Evolutionary conservation across 2,113 vertebrate genomes (phyloP), one percentile per base, ranked within the genome.

Genomic region (Tinamus guttatus): DNA sequence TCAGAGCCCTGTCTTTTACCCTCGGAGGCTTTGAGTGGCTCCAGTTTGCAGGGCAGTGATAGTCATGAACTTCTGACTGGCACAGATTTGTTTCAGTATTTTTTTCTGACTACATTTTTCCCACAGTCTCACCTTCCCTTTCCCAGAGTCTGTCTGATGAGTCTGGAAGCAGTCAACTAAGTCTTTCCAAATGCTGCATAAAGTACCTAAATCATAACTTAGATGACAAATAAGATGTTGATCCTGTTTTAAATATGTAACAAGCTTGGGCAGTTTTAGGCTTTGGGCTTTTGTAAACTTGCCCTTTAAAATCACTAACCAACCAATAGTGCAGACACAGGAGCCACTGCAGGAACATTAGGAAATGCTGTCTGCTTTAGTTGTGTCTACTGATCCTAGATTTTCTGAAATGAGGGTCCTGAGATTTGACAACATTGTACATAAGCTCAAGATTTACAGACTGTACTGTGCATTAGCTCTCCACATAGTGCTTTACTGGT

Each of bases 121-220:
- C 92, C 92, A 96, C 27, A 21, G 76, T 96, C 74, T 94, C 92
- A 93, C 96, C 88, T 96, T 95, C 83, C 49, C 64, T 93, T 94
- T 94, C 89, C 88, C 86, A 93, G 81, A 80, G 70, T 54, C 85
- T 85, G 81, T 25, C 70, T 87, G 78, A 90, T 62, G 91, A 77
- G 70, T 77, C 92, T 95, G 81, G 87, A 95, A 94, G 65, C 34
- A 4, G 65, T 38, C 65, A 84, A 19, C 56, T 76, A 68, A 94
- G 78, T 64, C 78, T 85, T 91, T 94, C 87, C 78, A 89, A 94
- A 80, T 80, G 52, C 58, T 59, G 49, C 59, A 91, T 70, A 32
- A 89, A 93, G 52, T 79, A 69, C 25, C 47, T 63, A 89, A 95
- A 85, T 92, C 63, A 70, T 91, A 34, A 81, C 58, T 89, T 89